Conservation (phyloP, 2,888 invertebrate genomes). For the Apamea sordens region DNA sequence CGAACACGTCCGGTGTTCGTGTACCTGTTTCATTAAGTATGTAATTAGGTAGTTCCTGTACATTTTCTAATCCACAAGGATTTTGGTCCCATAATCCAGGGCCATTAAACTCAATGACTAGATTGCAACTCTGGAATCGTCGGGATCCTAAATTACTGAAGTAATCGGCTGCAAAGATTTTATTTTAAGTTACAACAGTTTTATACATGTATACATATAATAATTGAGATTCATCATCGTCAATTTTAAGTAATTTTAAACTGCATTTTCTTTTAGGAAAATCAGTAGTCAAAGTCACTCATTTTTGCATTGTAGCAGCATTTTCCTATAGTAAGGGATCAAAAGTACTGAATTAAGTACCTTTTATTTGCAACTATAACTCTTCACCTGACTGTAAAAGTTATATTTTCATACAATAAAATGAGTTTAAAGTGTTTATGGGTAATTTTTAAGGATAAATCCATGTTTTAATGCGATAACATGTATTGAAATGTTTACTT, state of each 20-base stretch:
- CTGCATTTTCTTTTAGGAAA: neutral
- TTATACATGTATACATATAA: neutral
- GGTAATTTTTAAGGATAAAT: neutral
- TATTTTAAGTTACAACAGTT: neutral
- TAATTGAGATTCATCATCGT: neutral
- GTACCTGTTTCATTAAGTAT: slow-evolving; percentile 17
- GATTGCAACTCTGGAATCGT: neutral
- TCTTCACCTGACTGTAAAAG: neutral
- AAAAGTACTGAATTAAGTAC: neutral
- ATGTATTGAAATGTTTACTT: slow-evolving; percentile 11
- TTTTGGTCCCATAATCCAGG: neutral
- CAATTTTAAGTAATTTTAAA: neutral
- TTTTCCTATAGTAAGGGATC: neutral
- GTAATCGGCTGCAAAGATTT: neutral
- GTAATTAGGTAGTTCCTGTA: slow-evolving; percentile 23
- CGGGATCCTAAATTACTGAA: too few relatives aligned
- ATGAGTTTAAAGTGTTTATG: neutral
- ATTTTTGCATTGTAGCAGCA: neutral
- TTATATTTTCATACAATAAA: neutral
- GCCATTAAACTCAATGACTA: neutral
- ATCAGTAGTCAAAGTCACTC: too few relatives aligned
- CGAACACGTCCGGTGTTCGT: slow-evolving; percentile 55
- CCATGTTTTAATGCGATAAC: neutral
- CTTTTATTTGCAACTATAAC: neutral
- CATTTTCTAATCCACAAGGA: slow-evolving; percentile 8